A percentile compares a stretch with the other conserved stretches of the same genome.
Conservation (phyloP, 2,113 vertebrate species). For the Sus scrofa region T2T-Sscrofa CM000816.6:34061501-34062000, state of each 20-base stretch:
- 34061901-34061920: neutral
- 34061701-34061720: neutral
- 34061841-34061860: neutral
- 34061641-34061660: neutral
- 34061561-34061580: neutral
- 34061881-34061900: neutral
- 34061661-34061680: neutral
- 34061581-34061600: neutral
- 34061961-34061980: neutral
- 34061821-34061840: neutral
- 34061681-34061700: neutral
- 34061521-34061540: neutral
- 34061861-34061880: neutral
- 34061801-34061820: conserved; percentile 33
- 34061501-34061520: neutral
- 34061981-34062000: neutral
- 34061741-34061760: neutral
- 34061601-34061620: neutral
- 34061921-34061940: neutral
- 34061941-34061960: neutral
- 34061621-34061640: neutral
- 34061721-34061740: neutral
- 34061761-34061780: neutral
- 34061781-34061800: neutral
- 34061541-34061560: neutral